Evolutionary conservation across 37 sponge, comb jelly and placozoan species (phyloP), one percentile per base, ranked within the genome.

Genomic region (Spongilla lacustris): DNA sequence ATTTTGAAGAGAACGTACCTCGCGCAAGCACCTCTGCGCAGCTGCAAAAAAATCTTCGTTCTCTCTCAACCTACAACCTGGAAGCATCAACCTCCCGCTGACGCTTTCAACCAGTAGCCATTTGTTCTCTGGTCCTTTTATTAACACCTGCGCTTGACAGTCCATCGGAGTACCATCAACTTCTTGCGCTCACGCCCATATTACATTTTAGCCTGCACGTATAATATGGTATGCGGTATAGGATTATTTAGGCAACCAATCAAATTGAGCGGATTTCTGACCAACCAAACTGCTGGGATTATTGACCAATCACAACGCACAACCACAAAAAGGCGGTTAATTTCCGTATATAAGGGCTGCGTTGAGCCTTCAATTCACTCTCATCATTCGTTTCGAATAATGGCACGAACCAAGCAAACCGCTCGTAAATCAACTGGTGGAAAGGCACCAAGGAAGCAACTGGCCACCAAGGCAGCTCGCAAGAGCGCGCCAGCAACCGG

Each of bases 401-500:
- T 95, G 95, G 95, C 95, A 83, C 95, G 93, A 90, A 95, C 95
- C 66, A 95, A 92, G 90, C 95, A 92, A 38, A 95, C 93, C 66
- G 93, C 95, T 27, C 93, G 93, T 24, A 96, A 96, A 67, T 90
- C 96, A 28, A 93, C 96, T 84, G 92, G 96, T 82, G 91, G 95
- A 41, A 96, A 96, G 89, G 96, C 96, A 73, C 96, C 94, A 38
- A 84, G 95, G 76, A 96, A 96, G 77, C 95, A 92, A 77, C 93
- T 92, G 35, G 95, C 95, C 75, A 95, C 93, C 92, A 95, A 95
- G 82, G 92, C 95, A 22, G 93, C 95, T 72, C 86, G 95, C 50
- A 95, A 95, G 91, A 95, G 95, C 73, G 95, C 95, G 21, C 95
- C 95, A 50, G 92, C 95, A 32, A 95, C 95, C 71, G 95, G 95